Conservation (phyloP, 1,140 invertebrate species). For the Bombus superbus region DNA sequence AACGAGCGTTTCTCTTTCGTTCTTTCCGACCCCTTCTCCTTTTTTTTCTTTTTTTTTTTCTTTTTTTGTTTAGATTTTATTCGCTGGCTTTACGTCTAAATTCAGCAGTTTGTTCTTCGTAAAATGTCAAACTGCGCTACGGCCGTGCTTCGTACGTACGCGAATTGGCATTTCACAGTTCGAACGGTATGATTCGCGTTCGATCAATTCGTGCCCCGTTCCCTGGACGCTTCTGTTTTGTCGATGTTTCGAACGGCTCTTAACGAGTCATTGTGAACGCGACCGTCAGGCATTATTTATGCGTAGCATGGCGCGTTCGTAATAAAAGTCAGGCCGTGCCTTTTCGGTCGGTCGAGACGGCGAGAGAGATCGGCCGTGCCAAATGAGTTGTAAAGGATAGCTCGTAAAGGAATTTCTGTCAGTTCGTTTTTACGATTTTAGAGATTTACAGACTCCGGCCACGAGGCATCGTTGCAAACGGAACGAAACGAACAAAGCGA, state of each 20-base stretch:
- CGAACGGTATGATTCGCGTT: slow-evolving; percentile 9
- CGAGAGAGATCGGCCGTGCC: slow-evolving; percentile 43
- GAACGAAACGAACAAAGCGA: not conserved
- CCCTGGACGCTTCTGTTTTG: not conserved
- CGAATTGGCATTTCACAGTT: not conserved
- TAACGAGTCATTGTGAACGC: slow-evolving; percentile 68
- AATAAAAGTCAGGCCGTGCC: slow-evolving; percentile 58
- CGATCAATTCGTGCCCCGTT: slow-evolving; percentile 3
- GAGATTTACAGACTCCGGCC: slow-evolving; percentile 35
- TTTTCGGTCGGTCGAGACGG: slow-evolving; percentile 19
- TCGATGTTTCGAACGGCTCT: slow-evolving; percentile 50
- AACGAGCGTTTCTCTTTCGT: not conserved
- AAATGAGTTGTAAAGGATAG: slow-evolving; percentile 71
- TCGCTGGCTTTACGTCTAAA: not conserved
- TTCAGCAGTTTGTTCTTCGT: slow-evolving; percentile 14
- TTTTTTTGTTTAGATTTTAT: too few species aligned
- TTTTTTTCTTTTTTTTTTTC: too few species aligned
- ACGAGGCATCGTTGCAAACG: not conserved
- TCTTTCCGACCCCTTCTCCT: not conserved
- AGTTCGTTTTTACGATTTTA: slow-evolving; percentile 50
- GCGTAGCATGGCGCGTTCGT: slow-evolving; percentile 58
- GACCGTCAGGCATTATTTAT: slow-evolving; percentile 64
- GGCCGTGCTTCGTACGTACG: not conserved
- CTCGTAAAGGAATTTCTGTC: slow-evolving; percentile 58
- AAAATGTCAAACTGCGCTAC: not conserved